These are phyloP conservation scores for Stenchaetothrips biformis DNA, from an alignment of 2,888 invertebrate genomes.

Conservation along the genomic window DNA sequence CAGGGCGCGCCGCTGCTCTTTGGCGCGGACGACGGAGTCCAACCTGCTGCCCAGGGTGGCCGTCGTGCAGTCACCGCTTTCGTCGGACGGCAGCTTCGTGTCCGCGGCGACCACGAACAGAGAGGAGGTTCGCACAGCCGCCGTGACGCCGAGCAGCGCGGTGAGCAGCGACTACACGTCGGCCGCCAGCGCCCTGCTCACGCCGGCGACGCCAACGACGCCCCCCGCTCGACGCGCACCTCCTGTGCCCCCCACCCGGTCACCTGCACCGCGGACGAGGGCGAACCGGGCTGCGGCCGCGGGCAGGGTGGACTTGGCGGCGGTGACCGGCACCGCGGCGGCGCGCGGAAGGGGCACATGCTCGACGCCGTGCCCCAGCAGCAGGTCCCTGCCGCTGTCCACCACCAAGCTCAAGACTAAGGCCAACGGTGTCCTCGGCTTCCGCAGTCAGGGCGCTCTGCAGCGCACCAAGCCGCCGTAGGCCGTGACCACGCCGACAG, in stretches of 20 bases:
- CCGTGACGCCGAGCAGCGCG: neutral
- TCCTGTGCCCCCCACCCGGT: neutral
- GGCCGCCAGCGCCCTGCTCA: neutral
- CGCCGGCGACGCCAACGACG: neutral
- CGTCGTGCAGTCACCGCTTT: neutral
- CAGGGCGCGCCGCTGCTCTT: neutral
- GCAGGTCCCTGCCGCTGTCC: neutral
- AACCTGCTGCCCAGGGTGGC: neutral
- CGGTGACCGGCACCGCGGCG: neutral
- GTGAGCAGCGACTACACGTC: neutral
- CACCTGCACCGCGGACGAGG: neutral
- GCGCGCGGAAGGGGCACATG: neutral
- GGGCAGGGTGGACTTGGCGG: neutral
- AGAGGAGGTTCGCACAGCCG: neutral
- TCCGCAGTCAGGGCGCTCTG: neutral
- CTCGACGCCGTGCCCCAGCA: slow-evolving; percentile 14
- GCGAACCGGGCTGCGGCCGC: neutral
- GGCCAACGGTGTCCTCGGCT: neutral
- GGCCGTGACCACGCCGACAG: neutral
- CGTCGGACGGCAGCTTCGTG: neutral
- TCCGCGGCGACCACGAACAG: neutral
- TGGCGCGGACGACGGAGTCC: slow-evolving; percentile 9
- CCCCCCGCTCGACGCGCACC: neutral
- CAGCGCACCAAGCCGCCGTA: neutral
- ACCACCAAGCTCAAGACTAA: neutral